Percentiles rank a stretch among this genome's conserved stretches.
Evolutionary conservation across 2,888 invertebrate species (phyloP).

Genomic region (Autographa pulchrina): DNA sequence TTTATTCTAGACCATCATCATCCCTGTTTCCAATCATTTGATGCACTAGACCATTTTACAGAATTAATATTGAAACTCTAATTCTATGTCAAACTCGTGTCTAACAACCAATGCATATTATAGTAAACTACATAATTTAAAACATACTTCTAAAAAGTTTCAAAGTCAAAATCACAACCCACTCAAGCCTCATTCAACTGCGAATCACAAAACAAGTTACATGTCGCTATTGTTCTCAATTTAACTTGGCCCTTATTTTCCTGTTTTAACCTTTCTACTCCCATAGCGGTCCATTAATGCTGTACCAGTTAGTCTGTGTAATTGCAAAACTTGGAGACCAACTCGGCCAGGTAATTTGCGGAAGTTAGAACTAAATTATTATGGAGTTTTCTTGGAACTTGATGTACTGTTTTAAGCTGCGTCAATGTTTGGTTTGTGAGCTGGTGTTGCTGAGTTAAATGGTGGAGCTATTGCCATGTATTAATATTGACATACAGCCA

Average conservation of each 20-base stretch:
- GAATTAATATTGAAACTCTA: no score
- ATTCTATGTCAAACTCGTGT: no score
- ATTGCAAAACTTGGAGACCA: conserved; percentile 47
- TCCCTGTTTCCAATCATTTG: no score
- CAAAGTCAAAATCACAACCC: background rate
- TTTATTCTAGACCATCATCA: no score
- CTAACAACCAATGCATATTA: no score
- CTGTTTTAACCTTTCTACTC: conserved; percentile 17
- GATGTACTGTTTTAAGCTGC: background rate
- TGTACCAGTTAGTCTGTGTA: conserved; percentile 39
- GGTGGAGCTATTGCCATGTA: no score
- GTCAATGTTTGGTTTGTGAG: background rate
- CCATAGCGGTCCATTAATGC: conserved; percentile 34
- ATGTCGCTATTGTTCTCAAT: conserved; percentile 17
- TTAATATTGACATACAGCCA: no score
- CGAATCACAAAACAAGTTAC: background rate
- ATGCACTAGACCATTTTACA: no score
- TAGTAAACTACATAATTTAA: no score
- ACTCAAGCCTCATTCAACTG: background rate
- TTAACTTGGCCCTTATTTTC: conserved; percentile 29
- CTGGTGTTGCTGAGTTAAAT: background rate
- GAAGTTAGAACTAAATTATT: conserved; percentile 34
- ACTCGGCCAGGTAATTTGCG: conserved; percentile 45
- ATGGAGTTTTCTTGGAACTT: conserved; percentile 18
- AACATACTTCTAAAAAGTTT: background rate